Percentiles rank a stretch among this genome's conserved stretches.
Evolutionary conservation across 2,113 vertebrate genomes (phyloP).

Genomic region (Podilymbus podiceps): DNA sequence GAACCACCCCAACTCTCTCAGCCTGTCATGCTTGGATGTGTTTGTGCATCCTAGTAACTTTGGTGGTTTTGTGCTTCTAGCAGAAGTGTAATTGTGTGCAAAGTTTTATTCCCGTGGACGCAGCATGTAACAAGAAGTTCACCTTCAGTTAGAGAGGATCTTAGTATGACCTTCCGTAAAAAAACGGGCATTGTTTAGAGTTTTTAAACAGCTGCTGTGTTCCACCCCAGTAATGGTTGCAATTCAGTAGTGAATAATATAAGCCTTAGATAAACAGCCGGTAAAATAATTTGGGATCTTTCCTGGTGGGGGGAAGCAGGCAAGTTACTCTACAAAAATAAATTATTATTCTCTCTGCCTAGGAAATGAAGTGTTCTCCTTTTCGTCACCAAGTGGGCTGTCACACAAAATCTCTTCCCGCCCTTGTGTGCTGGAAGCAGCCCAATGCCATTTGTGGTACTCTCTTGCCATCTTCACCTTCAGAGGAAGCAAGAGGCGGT

Average conservation of each 20-base stretch:
- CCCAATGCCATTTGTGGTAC: neutral
- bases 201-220: constrained; percentile 48
- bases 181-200: constrained; percentile 20
- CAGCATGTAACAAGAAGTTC: neutral
- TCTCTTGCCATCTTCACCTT: neutral
- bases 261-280: constrained; percentile 2
- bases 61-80: neutral
- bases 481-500: neutral
- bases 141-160: neutral
- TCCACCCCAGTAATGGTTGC: constrained; percentile 15
- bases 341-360: constrained; percentile 39
- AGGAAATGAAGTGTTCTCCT: constrained; percentile 49
- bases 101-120: neutral
- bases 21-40: neutral
- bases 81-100: neutral
- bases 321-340: constrained; percentile 28
- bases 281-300: constrained; percentile 58
- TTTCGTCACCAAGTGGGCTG: constrained; percentile 17
- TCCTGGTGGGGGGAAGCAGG: neutral
- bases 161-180: neutral
- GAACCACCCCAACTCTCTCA: too few species aligned
- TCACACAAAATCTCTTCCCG: neutral
- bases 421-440: constrained; percentile 23
- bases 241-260: constrained; percentile 39
- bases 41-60: neutral